A percentile compares a stretch with the other conserved stretches of the same genome.
Conservation (phyloP, 2,797 vertebrate species). For the Chaenodraco wilsoni region DNA sequence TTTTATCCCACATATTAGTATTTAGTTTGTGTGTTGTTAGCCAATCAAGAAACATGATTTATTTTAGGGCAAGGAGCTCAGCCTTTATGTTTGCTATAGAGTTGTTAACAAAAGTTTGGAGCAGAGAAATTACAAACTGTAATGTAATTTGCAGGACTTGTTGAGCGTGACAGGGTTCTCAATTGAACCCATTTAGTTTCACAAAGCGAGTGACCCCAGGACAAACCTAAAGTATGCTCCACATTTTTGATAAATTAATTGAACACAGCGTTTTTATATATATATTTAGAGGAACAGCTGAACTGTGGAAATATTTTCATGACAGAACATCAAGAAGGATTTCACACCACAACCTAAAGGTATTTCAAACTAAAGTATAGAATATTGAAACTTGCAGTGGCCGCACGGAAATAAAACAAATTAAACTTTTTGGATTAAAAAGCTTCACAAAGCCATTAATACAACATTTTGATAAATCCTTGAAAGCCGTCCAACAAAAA, state of each 20-base stretch:
- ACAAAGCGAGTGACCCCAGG: slow-evolving; percentile 47
- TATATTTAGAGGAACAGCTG: slow-evolving; percentile 26
- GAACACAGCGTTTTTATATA: slow-evolving; percentile 24
- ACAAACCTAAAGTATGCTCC: slow-evolving; percentile 31
- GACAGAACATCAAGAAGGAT: slow-evolving; percentile 58
- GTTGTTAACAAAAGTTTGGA: neutral
- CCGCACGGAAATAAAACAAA: slow-evolving; percentile 78
- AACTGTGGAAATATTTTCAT: slow-evolving; percentile 35
- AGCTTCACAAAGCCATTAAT: slow-evolving; percentile 85
- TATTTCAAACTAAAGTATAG: slow-evolving; percentile 80
- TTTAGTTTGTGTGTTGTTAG: slow-evolving; percentile 20
- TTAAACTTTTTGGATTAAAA: slow-evolving; percentile 87
- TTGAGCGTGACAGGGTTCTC: slow-evolving; percentile 31
- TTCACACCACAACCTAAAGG: slow-evolving; percentile 73
- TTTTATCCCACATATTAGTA: slow-evolving; percentile 31
- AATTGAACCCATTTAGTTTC: slow-evolving; percentile 41
- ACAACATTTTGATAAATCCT: slow-evolving; percentile 86
- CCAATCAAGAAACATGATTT: slow-evolving; percentile 12
- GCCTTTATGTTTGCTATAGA: slow-evolving; percentile 4
- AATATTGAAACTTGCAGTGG: slow-evolving; percentile 83
- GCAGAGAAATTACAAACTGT: slow-evolving; percentile 25
- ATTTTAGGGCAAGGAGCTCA: neutral
- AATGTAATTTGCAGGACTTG: slow-evolving; percentile 30
- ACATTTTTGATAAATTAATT: slow-evolving; percentile 23
- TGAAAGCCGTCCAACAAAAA: slow-evolving; percentile 86